A percentile compares a stretch with the other conserved stretches of the same genome.
phyloP scores from a whole-genome alignment of 2,797 vertebrate species.

The Phrynocephalus vlangalii region DNA sequence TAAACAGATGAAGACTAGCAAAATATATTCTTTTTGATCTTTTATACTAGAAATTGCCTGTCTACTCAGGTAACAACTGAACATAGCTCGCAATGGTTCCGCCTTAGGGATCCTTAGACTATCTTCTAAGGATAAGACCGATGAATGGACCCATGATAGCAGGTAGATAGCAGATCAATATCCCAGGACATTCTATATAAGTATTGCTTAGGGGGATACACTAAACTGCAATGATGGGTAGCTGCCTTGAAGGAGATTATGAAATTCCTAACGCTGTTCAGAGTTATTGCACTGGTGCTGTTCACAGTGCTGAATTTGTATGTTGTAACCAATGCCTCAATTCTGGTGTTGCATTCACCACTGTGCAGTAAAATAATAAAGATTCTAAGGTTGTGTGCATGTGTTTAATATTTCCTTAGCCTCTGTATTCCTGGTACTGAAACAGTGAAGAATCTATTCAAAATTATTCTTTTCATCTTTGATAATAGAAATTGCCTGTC shows the following conservation, averaged over 20 bases:
- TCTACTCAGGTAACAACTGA: not conserved
- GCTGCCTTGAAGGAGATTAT: not conserved
- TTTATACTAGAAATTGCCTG: not conserved
- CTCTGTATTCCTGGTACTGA: not conserved
- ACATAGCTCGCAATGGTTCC: not conserved
- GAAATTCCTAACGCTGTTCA: not conserved
- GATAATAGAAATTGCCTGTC: too few species aligned
- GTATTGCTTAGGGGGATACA: rapidly evolving
- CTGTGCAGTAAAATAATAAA: not conserved
- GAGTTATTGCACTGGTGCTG: slow-evolving; percentile 1
- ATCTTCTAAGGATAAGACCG: not conserved
- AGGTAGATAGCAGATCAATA: not conserved
- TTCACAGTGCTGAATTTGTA: not conserved
- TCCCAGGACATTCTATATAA: not conserved
- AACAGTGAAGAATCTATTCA: too few species aligned
- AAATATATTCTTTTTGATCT: not conserved
- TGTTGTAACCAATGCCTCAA: not conserved
- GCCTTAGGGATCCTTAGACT: not conserved
- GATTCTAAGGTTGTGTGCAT: not conserved
- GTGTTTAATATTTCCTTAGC: not conserved
- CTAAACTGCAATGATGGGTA: not conserved
- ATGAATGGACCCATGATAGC: not conserved
- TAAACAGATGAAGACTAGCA: not conserved
- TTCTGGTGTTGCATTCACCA: not conserved
- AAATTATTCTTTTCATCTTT: too few species aligned